Evolutionary conservation across 2,113 vertebrate species (phyloP), one percentile per base, ranked within the genome.

Genomic region (Tragelaphus buxtoni): DNA sequence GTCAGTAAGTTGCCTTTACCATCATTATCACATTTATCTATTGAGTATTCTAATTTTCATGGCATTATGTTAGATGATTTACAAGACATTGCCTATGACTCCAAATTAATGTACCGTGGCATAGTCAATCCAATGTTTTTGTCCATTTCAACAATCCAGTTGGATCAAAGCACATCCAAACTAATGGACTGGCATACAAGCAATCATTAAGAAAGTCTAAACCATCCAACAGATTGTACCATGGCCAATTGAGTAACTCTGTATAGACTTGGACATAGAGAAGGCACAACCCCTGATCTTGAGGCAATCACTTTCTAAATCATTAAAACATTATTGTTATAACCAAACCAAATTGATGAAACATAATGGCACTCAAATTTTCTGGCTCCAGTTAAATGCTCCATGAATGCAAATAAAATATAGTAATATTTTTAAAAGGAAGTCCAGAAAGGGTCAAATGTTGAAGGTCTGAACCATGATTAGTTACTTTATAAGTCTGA

Each of bases 321-420:
- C 60, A 96, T 79, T 91, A 96, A 94, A 95, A 93, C 18, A 58
- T 97, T 89, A 94, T 81, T 88, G 28, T 74, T 89, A 93, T 91
- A 91, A 79, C 45, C 13, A 86, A 94, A 96, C 86, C 45, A 93
- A 93, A 86, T 47, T 97, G 83, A 89, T 95, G 82, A 89, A 86
- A 89, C 49, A 93, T 93, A 94, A 91, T 83, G 76, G 42, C 32
- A 92, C 9, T 86, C 17, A 47, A 35, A 91, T 89, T 86, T 96
- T 95, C 82, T 91, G 45, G 13, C 35, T 91, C 45, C 39, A 92
- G 60, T 61, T 97, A 96, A 94, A 87, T 88, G 51, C 17, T 92
- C 49, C 51, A 1, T 94, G 39, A 94, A 82, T 72, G 35, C 45
- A 94, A 88, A n/a, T 65, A 80, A 85, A 85, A 9, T 88, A 88